Percentiles rank a stretch among this genome's conserved stretches.
phyloP scores from a whole-genome alignment of 2,888 invertebrate species.

The Agelastica alni region DNA sequence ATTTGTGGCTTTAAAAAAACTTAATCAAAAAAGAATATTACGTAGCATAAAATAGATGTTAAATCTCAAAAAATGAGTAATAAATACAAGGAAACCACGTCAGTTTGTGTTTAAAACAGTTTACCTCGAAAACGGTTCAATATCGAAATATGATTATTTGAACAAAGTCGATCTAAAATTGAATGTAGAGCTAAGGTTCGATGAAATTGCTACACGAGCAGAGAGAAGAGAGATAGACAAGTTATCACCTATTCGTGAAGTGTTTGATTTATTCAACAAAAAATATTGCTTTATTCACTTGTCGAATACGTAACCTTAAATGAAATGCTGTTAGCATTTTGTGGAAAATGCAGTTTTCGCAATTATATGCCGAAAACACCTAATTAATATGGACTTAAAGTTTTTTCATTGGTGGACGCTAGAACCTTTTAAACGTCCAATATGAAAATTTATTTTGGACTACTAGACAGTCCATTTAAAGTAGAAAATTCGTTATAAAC shows the following conservation, averaged over 20 bases:
- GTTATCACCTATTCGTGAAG: constrained; percentile 36
- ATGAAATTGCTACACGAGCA: constrained; percentile 5
- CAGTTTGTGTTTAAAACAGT: too few species aligned
- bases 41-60: too few species aligned
- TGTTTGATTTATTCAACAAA: constrained; percentile 35
- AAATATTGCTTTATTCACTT: constrained; percentile 31
- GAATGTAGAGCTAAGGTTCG: not conserved
- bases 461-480: constrained; percentile 27
- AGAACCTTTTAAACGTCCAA: constrained; percentile 26
- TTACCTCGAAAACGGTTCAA: too few species aligned
- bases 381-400: constrained; percentile 26
- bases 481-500: constrained; percentile 4
- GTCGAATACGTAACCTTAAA: constrained; percentile 27
- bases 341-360: constrained; percentile 25
- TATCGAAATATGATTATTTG: too few species aligned
- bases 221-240: constrained; percentile 28
- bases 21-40: too few species aligned
- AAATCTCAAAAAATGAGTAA: too few species aligned
- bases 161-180: too few species aligned
- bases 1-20: too few species aligned
- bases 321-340: constrained; percentile 26
- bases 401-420: constrained; percentile 28
- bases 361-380: constrained; percentile 29
- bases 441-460: constrained; percentile 29
- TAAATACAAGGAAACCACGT: too few species aligned